Conservation (phyloP, 2,113 vertebrate species). For the Herpailurus yagouaroundi region DNA sequence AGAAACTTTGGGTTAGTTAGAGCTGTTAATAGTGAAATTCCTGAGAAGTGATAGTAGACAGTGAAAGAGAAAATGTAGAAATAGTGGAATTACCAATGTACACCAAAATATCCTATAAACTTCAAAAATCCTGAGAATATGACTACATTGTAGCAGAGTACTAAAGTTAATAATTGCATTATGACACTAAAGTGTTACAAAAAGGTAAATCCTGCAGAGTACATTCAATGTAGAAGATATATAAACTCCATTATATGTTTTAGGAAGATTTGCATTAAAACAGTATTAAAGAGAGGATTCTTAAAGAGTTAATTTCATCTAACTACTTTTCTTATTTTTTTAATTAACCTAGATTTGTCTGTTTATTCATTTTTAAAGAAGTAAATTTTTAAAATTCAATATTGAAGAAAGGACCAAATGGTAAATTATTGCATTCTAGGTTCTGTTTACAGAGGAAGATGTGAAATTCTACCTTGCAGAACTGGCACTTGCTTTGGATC, state of each 20-base stretch:
- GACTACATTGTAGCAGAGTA: background rate
- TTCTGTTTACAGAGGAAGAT: constrained; percentile 99
- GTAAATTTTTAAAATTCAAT: constrained; percentile 76
- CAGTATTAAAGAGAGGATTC: background rate
- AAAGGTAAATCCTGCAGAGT: background rate
- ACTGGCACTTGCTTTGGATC: constrained; percentile 98
- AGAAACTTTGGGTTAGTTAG: constrained; percentile 22
- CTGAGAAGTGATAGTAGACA: background rate
- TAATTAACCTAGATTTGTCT: constrained; percentile 29
- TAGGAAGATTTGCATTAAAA: constrained; percentile 26
- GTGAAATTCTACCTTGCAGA: constrained; percentile 99
- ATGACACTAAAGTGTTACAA: background rate
- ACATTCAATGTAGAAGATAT: background rate
- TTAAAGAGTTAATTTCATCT: constrained; percentile 39
- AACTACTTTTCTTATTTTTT: constrained; percentile 24
- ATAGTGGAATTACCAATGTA: background rate
- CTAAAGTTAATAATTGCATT: background rate
- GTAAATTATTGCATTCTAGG: constrained; percentile 98
- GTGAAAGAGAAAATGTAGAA: background rate
- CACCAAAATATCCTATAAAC: background rate
- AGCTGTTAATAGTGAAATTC: background rate
- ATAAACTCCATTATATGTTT: background rate
- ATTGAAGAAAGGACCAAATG: constrained; percentile 89
- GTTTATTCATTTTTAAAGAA: constrained; percentile 38
- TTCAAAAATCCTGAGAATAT: background rate